Evolutionary conservation across 2,113 vertebrate species (phyloP).

Genomic region (Triplophysa dalaica): DNA sequence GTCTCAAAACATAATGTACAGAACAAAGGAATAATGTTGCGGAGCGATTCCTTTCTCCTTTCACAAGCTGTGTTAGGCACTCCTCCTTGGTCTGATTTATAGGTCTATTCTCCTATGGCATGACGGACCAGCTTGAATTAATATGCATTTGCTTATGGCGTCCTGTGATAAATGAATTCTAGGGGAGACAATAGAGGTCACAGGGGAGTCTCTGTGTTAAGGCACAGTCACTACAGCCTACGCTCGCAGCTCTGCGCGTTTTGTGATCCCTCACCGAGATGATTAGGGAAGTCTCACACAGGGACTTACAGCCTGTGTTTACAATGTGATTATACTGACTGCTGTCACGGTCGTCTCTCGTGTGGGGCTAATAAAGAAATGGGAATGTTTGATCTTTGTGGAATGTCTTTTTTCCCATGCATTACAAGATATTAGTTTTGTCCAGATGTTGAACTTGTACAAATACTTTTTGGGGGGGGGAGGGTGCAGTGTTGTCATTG

Average conservation of each 20-base stretch:
- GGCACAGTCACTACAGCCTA: slow-evolving; percentile 39
- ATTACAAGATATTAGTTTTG: slow-evolving; percentile 44
- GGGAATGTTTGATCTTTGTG: slow-evolving; percentile 21
- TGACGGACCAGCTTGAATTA: slow-evolving; percentile 67
- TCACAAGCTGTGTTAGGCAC: slow-evolving; percentile 60
- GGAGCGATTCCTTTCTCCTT: slow-evolving; percentile 35
- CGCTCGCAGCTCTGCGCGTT: slow-evolving; percentile 22
- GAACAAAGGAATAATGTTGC: slow-evolving; percentile 37
- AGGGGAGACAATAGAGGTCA: slow-evolving; percentile 64
- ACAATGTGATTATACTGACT: slow-evolving; percentile 50
- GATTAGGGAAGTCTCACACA: slow-evolving; percentile 33
- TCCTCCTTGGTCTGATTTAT: slow-evolving; percentile 69
- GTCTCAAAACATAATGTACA: slow-evolving; percentile 41
- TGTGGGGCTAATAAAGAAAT: slow-evolving; percentile 39
- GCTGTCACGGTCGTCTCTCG: slow-evolving; percentile 36
- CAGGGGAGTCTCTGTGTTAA: slow-evolving; percentile 43
- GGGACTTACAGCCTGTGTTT: slow-evolving; percentile 51
- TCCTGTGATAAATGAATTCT: slow-evolving; percentile 63
- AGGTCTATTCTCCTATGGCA: slow-evolving; percentile 56
- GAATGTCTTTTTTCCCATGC: slow-evolving; percentile 20
- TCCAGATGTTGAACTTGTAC: slow-evolving; percentile 33
- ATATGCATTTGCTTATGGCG: slow-evolving; percentile 66
- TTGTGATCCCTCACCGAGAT: slow-evolving; percentile 47
- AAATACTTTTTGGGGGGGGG: slow-evolving; percentile 35
- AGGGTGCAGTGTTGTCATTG: slow-evolving; percentile 28